These are phyloP conservation scores for Thymallus thymallus DNA, from an alignment of 2,113 vertebrate genomes.

Conservation along the genomic window DNA sequence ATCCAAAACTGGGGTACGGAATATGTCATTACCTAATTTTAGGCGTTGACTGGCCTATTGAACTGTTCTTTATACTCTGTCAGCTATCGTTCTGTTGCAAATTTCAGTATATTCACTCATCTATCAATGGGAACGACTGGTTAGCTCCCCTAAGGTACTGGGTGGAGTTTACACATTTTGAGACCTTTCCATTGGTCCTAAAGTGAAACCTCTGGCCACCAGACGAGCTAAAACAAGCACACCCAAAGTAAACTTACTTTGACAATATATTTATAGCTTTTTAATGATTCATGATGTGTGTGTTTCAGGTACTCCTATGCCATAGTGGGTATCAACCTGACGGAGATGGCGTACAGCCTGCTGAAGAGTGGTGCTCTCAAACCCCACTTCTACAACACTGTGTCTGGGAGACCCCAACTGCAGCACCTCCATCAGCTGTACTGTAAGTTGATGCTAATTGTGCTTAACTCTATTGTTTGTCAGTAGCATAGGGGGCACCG, in stretches of 20 bases:
- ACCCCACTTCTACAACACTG: conserved; percentile 87
- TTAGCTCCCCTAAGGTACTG: too few relatives aligned
- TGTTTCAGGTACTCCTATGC: conserved; percentile 91
- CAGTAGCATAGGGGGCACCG: background rate
- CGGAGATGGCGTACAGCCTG: conserved; percentile 96
- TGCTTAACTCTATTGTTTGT: background rate
- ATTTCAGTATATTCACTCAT: too few relatives aligned
- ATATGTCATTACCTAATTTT: background rate
- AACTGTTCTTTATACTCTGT: background rate
- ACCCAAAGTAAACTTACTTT: too few relatives aligned
- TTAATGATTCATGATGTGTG: background rate
- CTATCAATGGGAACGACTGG: too few relatives aligned
- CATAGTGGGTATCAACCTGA: conserved; percentile 97
- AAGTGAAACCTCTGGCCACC: too few relatives aligned
- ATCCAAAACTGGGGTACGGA: conserved; percentile 91
- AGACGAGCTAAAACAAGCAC: too few relatives aligned
- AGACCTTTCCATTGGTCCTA: too few relatives aligned
- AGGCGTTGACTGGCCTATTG: background rate
- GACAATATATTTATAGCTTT: too few relatives aligned
- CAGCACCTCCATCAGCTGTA: conserved; percentile 93
- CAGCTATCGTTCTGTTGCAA: background rate
- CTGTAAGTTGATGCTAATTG: conserved; percentile 79
- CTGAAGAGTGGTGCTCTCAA: conserved; percentile 88
- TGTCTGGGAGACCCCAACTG: conserved; percentile 78
- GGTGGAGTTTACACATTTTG: too few relatives aligned